Evolutionary conservation across 2,113 vertebrate genomes (phyloP), one percentile per base, ranked within the genome.

Genomic region (rabbit (Oryctolagus cuniculus)): DNA sequence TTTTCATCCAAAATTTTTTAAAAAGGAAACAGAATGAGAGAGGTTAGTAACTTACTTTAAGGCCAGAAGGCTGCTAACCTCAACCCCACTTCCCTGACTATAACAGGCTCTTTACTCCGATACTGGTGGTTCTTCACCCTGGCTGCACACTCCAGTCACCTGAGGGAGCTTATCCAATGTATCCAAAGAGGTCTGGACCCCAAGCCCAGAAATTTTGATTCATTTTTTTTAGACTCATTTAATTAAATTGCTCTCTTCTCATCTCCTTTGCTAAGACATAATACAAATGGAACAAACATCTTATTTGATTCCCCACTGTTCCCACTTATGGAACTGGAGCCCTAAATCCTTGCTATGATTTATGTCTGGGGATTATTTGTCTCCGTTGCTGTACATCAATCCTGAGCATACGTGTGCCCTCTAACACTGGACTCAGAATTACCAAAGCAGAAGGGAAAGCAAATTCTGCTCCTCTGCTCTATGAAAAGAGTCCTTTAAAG

Each of bases 341-440:
- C 61, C 25, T 75, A 73, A 81, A 87, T 24, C 78, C 87, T 77
- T 38, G 25, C 19, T 66, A n/a, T 7, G 24, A 64, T 93, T 89
- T 51, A 3, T 63, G 34, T 69, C 53, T 9, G 38, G 24, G 27
- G 25, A 8, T 12, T 36, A 51, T 36, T 69, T 70, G 38, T 70
- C 11, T 92, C 67, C 24, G 0, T 16, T 61, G 12, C 36, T 84
- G 31, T 9, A 64, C 38, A 69, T 10, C 12, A 24, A 29, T 21
- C 6, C 13, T 13, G 55, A 12, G 10, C 27, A 17, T 25, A 31
- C 1, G 11, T 3, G 1, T 34, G 2, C 34, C 36, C 29, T 10
- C 1, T 25, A 15, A 15, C 72, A 67, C 24, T 27, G 6, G 13
- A 64, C 21, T 72, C 29, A 86, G n/a, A 82, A 51, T 10, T 27